Conservation (phyloP, 2,797 vertebrate species). For the Bufotes viridis region DNA sequence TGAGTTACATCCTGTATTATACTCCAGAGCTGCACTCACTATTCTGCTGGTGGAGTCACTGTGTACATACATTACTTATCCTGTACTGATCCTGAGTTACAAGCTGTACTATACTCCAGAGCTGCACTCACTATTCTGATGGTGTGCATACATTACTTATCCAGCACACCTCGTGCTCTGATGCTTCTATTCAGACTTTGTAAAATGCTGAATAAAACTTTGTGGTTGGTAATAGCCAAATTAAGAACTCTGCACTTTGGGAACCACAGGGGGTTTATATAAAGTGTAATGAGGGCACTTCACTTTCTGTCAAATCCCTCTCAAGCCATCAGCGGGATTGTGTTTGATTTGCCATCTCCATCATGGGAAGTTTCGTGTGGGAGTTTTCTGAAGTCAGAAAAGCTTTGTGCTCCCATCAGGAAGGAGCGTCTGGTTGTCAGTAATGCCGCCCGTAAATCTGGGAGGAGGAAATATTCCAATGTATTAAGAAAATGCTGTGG, state of each 20-base stretch:
- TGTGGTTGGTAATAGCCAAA: not conserved
- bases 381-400: not conserved
- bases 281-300: not conserved
- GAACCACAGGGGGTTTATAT: not conserved
- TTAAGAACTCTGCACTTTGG: not conserved
- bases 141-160: not conserved
- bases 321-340: not conserved
- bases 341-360: not conserved
- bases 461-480: not conserved
- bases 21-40: too few species aligned
- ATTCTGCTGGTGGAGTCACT: too few species aligned
- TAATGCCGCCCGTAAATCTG: not conserved
- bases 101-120: too few species aligned
- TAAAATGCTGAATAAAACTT: not conserved
- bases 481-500: not conserved
- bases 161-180: not conserved
- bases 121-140: too few species aligned
- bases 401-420: constrained; percentile 2
- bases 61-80: too few species aligned
- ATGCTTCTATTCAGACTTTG: not conserved
- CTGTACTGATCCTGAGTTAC: too few species aligned
- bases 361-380: not conserved
- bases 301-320: not conserved
- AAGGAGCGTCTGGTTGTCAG: not conserved
- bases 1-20: too few species aligned